Evolutionary conservation across 2,113 vertebrate species (phyloP).

Genomic region (Hippoglossus stenolepis): DNA sequence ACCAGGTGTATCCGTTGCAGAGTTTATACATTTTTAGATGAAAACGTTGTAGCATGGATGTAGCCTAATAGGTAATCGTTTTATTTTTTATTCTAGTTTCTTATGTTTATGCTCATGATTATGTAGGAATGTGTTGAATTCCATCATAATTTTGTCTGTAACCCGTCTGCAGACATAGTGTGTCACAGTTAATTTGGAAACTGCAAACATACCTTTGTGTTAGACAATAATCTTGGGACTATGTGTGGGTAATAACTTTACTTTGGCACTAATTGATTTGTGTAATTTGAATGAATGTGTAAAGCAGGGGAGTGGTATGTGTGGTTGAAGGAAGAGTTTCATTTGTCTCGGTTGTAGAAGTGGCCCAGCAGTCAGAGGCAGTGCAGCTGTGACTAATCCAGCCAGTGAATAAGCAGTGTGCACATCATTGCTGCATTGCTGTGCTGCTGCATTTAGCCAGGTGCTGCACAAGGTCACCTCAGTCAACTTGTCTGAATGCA

Average conservation of each 20-base stretch:
- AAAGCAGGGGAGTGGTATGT: neutral
- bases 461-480: constrained; percentile 61
- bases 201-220: no score
- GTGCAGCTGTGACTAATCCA: constrained; percentile 55
- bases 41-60: no score
- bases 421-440: constrained; percentile 53
- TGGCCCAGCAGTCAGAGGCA: constrained; percentile 14
- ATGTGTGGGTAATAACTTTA: neutral
- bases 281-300: neutral
- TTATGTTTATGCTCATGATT: no score
- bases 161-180: no score
- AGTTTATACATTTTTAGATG: no score
- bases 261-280: constrained; percentile 50
- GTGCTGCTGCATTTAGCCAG: constrained; percentile 54
- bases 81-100: no score
- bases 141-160: no score
- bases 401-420: constrained; percentile 37
- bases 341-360: neutral
- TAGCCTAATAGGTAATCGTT: no score
- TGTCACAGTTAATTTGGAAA: no score
- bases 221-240: no score
- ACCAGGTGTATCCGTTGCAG: neutral
- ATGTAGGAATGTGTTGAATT: no score
- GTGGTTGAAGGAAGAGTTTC: neutral
- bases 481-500: constrained; percentile 21